A percentile compares a stretch with the other conserved stretches of the same genome.
These are phyloP conservation scores for Luidia sarsii DNA, from an alignment of 53 echinoderm and acorn worm genomes.

Conservation along the genomic window DNA sequence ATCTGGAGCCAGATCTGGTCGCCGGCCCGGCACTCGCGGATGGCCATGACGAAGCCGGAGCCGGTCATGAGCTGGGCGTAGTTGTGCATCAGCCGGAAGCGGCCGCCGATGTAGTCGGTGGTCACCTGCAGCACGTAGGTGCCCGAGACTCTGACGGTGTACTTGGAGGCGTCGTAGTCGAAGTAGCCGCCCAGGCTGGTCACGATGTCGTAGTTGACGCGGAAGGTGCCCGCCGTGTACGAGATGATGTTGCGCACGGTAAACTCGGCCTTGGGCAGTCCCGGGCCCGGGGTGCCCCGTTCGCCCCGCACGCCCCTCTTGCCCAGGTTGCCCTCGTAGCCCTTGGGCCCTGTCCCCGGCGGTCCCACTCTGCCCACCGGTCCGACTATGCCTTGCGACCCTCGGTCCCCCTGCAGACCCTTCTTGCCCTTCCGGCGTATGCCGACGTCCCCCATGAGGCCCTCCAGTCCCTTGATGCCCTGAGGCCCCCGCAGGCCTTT, in stretches of 20 bases:
- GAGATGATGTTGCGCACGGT: conserved; percentile 19
- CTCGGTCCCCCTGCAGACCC: conserved; percentile 12
- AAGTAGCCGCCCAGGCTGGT: conserved; percentile 36
- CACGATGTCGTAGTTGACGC: conserved; percentile 7
- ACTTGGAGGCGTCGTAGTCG: background rate
- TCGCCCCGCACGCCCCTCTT: background rate
- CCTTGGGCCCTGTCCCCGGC: conserved; percentile 7
- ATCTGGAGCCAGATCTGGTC: conserved; percentile 44
- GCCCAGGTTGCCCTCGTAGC: background rate
- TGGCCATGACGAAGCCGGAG: conserved; percentile 35
- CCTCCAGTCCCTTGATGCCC: conserved; percentile 24
- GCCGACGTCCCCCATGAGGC: conserved; percentile 16
- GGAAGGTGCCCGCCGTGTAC: conserved; percentile 23
- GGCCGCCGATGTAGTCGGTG: conserved; percentile 33
- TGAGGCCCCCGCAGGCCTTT: conserved; percentile 25
- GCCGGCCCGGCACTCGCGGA: conserved; percentile 16
- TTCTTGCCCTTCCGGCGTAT: conserved; percentile 31
- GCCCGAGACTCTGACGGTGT: conserved; percentile 14
- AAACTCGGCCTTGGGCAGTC: conserved; percentile 20
- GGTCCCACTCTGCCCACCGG: conserved; percentile 25
- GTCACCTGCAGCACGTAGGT: conserved; percentile 33
- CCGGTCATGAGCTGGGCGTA: conserved; percentile 2
- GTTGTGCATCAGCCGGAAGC: conserved; percentile 41
- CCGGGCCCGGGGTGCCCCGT: conserved; percentile 32
- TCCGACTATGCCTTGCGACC: conserved; percentile 10